Percentiles rank a stretch among this genome's conserved stretches.
Evolutionary conservation across 2,113 vertebrate genomes (phyloP).

Genomic region (Setophaga kirtlandii): DNA sequence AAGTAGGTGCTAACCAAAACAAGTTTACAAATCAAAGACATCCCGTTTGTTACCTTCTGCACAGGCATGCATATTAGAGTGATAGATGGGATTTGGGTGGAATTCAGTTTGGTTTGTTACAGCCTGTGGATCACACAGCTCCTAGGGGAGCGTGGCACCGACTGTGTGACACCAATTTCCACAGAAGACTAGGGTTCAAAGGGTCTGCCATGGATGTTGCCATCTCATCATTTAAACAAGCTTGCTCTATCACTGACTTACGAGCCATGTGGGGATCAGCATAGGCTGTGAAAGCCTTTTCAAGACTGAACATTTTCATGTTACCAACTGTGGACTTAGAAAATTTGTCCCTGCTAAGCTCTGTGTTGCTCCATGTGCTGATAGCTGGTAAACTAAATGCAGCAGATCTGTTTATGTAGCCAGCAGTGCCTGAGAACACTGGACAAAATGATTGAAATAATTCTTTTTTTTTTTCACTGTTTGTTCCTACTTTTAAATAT

Average conservation of each 20-base stretch:
- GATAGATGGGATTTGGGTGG: neutral
- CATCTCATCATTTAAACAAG: neutral
- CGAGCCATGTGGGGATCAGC: neutral
- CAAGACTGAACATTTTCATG: neutral
- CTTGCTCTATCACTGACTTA: neutral
- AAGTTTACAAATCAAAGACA: neutral
- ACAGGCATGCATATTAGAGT: neutral
- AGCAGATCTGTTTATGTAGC: neutral
- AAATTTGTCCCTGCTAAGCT: neutral
- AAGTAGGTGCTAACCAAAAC: neutral
- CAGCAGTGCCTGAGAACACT: neutral
- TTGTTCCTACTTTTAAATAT: neutral
- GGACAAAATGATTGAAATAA: neutral
- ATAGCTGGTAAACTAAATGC: neutral
- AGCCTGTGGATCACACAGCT: neutral
- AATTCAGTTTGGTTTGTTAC: neutral
- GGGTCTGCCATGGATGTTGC: neutral
- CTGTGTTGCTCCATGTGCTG: neutral
- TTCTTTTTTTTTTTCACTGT: neutral
- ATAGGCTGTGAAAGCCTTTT: neutral
- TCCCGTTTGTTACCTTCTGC: neutral
- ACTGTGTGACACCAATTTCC: neutral
- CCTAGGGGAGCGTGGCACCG: rapidly evolving
- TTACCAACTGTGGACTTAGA: neutral
- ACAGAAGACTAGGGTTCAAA: neutral